These are phyloP conservation scores for Gymnothorax reevesii DNA, from an alignment of 2,797 vertebrate genomes.

Conservation along the genomic window DNA sequence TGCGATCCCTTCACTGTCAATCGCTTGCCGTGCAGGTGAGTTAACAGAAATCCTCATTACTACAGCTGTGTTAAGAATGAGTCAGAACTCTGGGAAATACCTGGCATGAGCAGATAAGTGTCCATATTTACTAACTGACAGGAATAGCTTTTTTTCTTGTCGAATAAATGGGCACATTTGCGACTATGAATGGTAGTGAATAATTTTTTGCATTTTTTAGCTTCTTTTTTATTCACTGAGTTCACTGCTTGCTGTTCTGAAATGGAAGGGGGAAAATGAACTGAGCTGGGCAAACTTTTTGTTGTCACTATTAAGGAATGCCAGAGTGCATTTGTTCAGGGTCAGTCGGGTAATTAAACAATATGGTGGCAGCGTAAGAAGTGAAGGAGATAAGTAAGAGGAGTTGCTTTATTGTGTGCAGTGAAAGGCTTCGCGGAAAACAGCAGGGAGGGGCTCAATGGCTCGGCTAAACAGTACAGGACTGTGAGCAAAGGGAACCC, in stretches of 20 bases:
- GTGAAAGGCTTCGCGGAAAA: slow-evolving; percentile 52
- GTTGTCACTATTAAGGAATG: slow-evolving; percentile 28
- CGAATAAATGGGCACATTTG: background rate
- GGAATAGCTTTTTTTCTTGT: background rate
- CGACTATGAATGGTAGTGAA: background rate
- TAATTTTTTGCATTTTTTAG: background rate
- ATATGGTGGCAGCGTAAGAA: slow-evolving; percentile 26
- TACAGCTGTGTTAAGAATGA: slow-evolving; percentile 4
- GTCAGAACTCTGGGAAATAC: background rate
- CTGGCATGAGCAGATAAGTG: background rate
- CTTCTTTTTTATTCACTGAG: background rate
- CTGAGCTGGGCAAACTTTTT: slow-evolving; percentile 1
- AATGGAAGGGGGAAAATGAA: background rate
- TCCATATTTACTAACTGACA: slow-evolving; percentile 13
- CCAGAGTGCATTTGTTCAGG: slow-evolving; percentile 34
- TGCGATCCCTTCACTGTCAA: background rate
- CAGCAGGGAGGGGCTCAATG: slow-evolving; percentile 52
- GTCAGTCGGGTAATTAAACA: slow-evolving; percentile 29
- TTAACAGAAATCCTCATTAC: background rate
- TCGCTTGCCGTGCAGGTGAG: background rate
- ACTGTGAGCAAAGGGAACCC: slow-evolving; percentile 45
- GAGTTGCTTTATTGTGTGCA: slow-evolving; percentile 43
- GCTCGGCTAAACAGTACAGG: slow-evolving; percentile 52
- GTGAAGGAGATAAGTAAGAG: slow-evolving; percentile 40
- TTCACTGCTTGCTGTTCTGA: background rate